These are phyloP conservation scores for Pangasius larnaudii DNA, from an alignment of 2,797 vertebrate species.

Conservation along the genomic window DNA sequence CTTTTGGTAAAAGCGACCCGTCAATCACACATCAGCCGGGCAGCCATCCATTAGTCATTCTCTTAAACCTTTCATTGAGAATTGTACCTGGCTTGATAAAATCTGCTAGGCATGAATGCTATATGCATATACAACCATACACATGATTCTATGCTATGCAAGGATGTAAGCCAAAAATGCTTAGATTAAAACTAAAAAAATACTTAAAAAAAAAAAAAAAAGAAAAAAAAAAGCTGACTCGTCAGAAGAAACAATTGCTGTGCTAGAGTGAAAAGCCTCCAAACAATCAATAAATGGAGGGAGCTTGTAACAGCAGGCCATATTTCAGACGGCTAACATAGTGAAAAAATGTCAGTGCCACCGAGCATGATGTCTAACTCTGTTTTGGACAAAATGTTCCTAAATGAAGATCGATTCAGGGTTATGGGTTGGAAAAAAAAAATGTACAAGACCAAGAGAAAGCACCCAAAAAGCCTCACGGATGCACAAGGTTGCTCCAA, in stretches of 20 bases:
- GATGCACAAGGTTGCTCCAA: conserved; percentile 39
- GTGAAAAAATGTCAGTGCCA: conserved; percentile 37
- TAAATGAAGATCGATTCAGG: conserved; percentile 53
- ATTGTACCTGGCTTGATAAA: neutral
- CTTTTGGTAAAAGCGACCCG: conserved; percentile 64
- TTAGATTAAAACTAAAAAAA: neutral
- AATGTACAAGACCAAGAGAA: neutral
- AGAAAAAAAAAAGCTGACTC: conserved; percentile 30
- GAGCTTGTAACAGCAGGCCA: conserved; percentile 43
- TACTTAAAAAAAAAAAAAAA: neutral
- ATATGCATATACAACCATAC: neutral
- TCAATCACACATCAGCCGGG: conserved; percentile 33
- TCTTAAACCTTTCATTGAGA: conserved; percentile 23
- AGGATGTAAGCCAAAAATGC: neutral
- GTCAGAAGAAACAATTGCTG: conserved; percentile 36
- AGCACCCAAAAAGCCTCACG: conserved; percentile 2
- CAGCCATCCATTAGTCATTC: neutral
- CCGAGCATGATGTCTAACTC: conserved; percentile 43
- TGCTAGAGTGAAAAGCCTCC: conserved; percentile 38
- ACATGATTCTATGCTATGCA: neutral
- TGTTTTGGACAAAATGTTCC: conserved; percentile 40
- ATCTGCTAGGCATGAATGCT: neutral
- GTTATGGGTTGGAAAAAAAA: conserved; percentile 18
- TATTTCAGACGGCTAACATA: conserved; percentile 48
- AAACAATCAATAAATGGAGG: conserved; percentile 47